Conservation (phyloP, 1,140 invertebrate species). For the Rhagoletis zephyria region DNA sequence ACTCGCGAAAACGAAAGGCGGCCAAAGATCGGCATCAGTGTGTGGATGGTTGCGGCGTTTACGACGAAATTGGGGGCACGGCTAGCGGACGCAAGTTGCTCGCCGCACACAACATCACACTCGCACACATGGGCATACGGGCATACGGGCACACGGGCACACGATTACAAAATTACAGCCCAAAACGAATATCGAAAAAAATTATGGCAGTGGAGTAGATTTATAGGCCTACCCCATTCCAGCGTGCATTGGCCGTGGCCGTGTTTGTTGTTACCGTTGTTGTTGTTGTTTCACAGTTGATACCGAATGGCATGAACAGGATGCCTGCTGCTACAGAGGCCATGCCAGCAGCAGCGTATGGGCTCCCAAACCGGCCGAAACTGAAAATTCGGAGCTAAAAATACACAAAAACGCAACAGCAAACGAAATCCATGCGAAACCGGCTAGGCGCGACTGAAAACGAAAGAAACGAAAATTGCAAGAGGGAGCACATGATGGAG, state of each 20-base stretch:
- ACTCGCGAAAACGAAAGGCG: slow-evolving; percentile 40
- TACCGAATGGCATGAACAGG: neutral
- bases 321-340: slow-evolving; percentile 12
- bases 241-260: slow-evolving; percentile 42
- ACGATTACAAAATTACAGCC: slow-evolving; percentile 18
- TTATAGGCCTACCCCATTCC: slow-evolving; percentile 57
- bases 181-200: slow-evolving; percentile 57
- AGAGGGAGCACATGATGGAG: neutral
- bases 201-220: slow-evolving; percentile 60
- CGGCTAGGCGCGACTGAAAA: slow-evolving; percentile 21
- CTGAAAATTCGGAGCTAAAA: slow-evolving; percentile 56
- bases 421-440: slow-evolving; percentile 36
- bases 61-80: neutral
- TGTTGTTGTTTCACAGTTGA: neutral
- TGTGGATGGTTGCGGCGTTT: neutral
- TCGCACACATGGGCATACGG: neutral
- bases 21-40: slow-evolving; percentile 31
- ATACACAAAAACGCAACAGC: slow-evolving; percentile 41
- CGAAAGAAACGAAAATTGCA: slow-evolving; percentile 38
- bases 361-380: slow-evolving; percentile 53
- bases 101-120: slow-evolving; percentile 12
- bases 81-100: slow-evolving; percentile 10
- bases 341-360: slow-evolving; percentile 29
- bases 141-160: neutral
- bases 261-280: neutral